Conservation (phyloP, 1,140 invertebrate species). For the Formica selysi region DNA sequence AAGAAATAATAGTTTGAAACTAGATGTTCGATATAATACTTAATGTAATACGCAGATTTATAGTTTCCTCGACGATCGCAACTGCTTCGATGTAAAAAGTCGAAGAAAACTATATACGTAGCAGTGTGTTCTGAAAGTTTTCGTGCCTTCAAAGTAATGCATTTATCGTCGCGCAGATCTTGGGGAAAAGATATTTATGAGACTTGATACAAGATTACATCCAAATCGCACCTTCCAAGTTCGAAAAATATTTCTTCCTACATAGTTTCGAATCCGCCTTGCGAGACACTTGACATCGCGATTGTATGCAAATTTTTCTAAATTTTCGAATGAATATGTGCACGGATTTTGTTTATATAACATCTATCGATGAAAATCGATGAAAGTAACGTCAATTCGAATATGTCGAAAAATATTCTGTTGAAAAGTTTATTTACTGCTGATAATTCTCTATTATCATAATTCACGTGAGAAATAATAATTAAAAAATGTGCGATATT, state of each 20-base stretch:
- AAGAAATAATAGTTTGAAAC: background rate
- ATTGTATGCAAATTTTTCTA: slow-evolving; percentile 53
- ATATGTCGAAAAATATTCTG: slow-evolving; percentile 30
- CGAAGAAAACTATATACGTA: slow-evolving; percentile 42
- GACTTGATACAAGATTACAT: slow-evolving; percentile 43
- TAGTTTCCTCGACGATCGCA: slow-evolving; percentile 42
- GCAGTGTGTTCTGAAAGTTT: slow-evolving; percentile 39
- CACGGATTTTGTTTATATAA: slow-evolving; percentile 6
- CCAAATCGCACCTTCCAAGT: slow-evolving; percentile 37
- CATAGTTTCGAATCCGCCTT: background rate
- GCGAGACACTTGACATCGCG: background rate
- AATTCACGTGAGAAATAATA: background rate
- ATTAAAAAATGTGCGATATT: slow-evolving; percentile 1
- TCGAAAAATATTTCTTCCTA: slow-evolving; percentile 39
- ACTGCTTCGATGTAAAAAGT: slow-evolving; percentile 33
- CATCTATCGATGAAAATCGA: slow-evolving; percentile 52
- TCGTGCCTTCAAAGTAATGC: slow-evolving; percentile 40
- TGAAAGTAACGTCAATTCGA: background rate
- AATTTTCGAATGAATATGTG: background rate
- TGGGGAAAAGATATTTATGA: slow-evolving; percentile 43
- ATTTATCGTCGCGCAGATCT: slow-evolving; percentile 38
- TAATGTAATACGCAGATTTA: slow-evolving; percentile 44
- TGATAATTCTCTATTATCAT: slow-evolving; percentile 2
- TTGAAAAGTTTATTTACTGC: slow-evolving; percentile 50
- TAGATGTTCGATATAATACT: slow-evolving; percentile 33